Evolutionary conservation across 2,113 vertebrate species (phyloP).

Genomic region (Terrapene triunguis): DNA sequence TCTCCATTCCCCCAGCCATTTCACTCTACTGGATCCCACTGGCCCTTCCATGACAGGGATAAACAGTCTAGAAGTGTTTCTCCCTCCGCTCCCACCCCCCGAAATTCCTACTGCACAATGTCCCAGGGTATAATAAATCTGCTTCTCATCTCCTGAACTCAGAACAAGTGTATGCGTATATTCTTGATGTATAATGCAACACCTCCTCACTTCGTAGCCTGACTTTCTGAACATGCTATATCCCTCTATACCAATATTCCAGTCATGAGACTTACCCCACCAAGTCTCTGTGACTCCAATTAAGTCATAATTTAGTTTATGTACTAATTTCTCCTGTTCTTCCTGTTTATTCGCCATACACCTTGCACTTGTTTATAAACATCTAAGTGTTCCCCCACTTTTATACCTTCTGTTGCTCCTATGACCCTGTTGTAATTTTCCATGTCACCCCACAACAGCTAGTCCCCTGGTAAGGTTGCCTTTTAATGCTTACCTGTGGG

Average conservation of each 20-base stretch:
- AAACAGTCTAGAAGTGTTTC: background rate
- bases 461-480: background rate
- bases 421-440: background rate
- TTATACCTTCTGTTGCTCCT: background rate
- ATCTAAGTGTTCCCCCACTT: background rate
- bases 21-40: conserved; percentile 6
- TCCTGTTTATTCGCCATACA: background rate
- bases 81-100: background rate
- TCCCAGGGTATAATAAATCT: fast-evolving
- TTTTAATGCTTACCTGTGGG: background rate
- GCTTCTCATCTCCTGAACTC: background rate
- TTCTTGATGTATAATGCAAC: background rate
- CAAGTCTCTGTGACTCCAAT: background rate
- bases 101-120: background rate
- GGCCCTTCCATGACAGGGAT: background rate
- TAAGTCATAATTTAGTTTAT: background rate
- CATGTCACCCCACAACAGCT: background rate
- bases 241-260: background rate
- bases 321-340: background rate
- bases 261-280: background rate
- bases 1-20: background rate
- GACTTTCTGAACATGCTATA: background rate
- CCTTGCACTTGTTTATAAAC: background rate
- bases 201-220: background rate
- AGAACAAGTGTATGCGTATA: background rate